phyloP scores from a whole-genome alignment of 2,888 invertebrate genomes.

The Eristalis tenax region DNA sequence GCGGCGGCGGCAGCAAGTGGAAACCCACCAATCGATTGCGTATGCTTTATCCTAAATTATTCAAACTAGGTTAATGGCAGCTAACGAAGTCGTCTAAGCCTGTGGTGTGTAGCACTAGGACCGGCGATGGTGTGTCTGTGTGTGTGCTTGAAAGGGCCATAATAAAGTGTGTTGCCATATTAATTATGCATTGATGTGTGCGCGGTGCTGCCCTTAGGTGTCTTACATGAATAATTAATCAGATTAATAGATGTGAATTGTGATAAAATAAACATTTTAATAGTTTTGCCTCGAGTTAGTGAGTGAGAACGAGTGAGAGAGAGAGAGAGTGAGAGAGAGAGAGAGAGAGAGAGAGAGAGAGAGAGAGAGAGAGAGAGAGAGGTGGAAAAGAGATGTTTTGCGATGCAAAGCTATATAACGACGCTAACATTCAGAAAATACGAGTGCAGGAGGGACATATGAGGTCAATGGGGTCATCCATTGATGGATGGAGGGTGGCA shows the following conservation, averaged over 20 bases:
- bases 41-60: conserved; percentile 48
- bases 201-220: conserved; percentile 29
- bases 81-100: background rate
- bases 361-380: background rate
- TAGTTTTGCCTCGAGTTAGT: conserved; percentile 10
- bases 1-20: no score
- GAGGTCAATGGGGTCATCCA: background rate
- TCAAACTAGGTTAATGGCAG: conserved; percentile 60
- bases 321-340: no score
- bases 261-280: conserved; percentile 30
- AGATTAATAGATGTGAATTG: conserved; percentile 52
- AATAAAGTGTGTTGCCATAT: conserved; percentile 47
- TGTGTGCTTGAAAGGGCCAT: background rate
- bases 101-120: background rate
- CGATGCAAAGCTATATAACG: background rate
- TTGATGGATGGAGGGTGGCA: background rate
- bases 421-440: background rate
- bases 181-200: conserved; percentile 48
- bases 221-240: conserved; percentile 52
- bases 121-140: no score
- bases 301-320: no score
- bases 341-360: background rate
- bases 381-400: background rate
- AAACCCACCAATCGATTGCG: background rate
- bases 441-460: background rate